Evolutionary conservation across 2,888 invertebrate genomes (phyloP), one percentile per base, ranked within the genome.

Genomic region (Scaptomyza flava): DNA sequence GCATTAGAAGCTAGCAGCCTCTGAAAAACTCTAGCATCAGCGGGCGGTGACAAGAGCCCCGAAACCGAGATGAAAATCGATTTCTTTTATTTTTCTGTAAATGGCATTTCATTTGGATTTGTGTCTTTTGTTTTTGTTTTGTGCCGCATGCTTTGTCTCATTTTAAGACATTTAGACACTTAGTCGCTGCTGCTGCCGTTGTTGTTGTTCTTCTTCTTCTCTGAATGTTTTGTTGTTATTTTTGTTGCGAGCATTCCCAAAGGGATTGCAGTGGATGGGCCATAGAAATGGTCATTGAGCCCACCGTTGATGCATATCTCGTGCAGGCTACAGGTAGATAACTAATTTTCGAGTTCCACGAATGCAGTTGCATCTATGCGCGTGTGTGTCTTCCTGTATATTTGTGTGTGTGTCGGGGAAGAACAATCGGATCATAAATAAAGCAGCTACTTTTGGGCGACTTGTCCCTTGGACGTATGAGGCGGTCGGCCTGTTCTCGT

Each of bases 131-230:
- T 72, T 68, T 71, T 66, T 68, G 77, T 79, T 72, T 62, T 64
- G 60, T 72, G 84, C 85, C 87, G 81, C 81, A 77, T 87, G 82
- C 81, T 71, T 86, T 88, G 88, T 84, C 77, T 79, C 83, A 80
- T 88, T 88, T 83, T 66, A 71, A 88, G 81, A 72, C 87, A 71
- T 83, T 74, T 67, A 71, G 80, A 71, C 77, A 68, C 72, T 81
- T 65, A 69, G 77, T 75, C 70, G 64, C 73, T 68, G 50, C 53
- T 53, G 54, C 23, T 58, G 48, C 17, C 48, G 38, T 45, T 57
- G 30, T 62, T 62, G 33, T 65, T 20, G 33, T 31, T 23, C 6
- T 12, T 27, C 9, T 34, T 46, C 46, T 27, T 30, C 23, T 23
- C 27, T 43, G 42, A 6, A 11, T 11, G 11, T 47, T n/a, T 30